Base-by-base conservation (phyloP, 2,113 vertebrate genomes). In the Epinephelus moara region DNA sequence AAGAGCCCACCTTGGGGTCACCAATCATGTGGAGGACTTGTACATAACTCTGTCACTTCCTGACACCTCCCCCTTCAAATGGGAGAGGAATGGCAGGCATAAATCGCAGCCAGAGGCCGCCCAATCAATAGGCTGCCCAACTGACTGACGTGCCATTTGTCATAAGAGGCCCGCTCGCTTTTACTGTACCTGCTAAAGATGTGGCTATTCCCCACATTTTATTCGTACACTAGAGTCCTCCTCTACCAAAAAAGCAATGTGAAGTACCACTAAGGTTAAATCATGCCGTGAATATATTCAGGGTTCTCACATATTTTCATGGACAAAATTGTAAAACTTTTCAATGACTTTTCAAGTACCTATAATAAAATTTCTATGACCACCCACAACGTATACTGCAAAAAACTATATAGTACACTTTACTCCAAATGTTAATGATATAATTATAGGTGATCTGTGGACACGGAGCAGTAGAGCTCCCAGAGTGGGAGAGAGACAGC, bases 1-100 rank as follows among this genome's bases (percentile, higher is more conserved):
- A 85, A 87, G 71, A 85, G 86, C 77, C 91, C 86, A 84, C 85
- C 85, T 84, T 62, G 66, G 81, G 94, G 86, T 89, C 81, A 92
- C 94, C 91, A 94, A 94, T 95, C 94, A 94, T 88, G 82, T 78
- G 70, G 86, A 91, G 91, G 92, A 90, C 89, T 78, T 88, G 88
- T 86, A 81, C 88, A 92, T 93, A 94, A 91, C 84, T 94, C 93
- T 93, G 93, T 93, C 92, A 94, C 89, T 82, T 89, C 76, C 88
- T 91, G 92, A 94, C 93, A 88, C 88, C 86, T 81, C 82, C 88
- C 91, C 90, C 88, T 93, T 94, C 91, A 94, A 89, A 93, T 85
- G 78, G 89, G 84, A 95, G 94, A 94, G 78, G 87, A 91, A 95
- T 93, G 82, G 90, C 79, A 9, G 71, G 63, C 87, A 91, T 95